Evolutionary conservation across 2,888 invertebrate species (phyloP).

Genomic region (Flexamia atlantica): DNA sequence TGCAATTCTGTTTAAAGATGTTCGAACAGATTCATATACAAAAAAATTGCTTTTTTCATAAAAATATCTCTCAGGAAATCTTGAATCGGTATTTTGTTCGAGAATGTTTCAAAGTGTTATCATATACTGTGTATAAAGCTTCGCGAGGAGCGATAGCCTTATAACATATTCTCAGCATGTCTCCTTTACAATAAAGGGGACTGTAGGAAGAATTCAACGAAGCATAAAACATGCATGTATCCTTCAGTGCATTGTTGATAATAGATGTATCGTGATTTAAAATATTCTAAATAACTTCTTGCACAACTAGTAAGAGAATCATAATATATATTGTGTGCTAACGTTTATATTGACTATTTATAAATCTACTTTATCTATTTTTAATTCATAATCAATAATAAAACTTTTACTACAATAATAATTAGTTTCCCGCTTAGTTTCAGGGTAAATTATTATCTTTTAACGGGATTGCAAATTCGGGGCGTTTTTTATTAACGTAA

Average conservation of each 20-base stretch:
- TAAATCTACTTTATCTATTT: no score
- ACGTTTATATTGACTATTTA: no score
- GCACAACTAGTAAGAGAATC: neutral
- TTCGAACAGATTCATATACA: no score
- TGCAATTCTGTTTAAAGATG: no score
- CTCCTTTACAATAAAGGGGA: neutral
- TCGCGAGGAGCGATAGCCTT: neutral
- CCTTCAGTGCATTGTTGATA: constrained; percentile 4
- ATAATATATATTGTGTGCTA: no score
- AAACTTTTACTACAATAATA: no score
- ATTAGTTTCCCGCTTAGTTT: no score
- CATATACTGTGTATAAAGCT: constrained; percentile 1
- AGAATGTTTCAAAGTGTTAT: neutral
- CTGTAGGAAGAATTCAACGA: constrained; percentile 8
- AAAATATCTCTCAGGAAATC: neutral
- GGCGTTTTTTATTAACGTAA: no score
- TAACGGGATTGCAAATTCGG: no score
- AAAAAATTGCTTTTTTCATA: no score
- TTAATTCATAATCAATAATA: no score
- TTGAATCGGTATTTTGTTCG: neutral
- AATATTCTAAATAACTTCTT: neutral
- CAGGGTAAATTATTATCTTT: no score
- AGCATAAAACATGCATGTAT: constrained; percentile 8
- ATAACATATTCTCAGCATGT: constrained; percentile 20
- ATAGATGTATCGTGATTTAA: neutral